Evolutionary conservation across 92 coral and sea anemone species (phyloP), one percentile per base, ranked within the genome.

Genomic region (Ricordea florida): DNA sequence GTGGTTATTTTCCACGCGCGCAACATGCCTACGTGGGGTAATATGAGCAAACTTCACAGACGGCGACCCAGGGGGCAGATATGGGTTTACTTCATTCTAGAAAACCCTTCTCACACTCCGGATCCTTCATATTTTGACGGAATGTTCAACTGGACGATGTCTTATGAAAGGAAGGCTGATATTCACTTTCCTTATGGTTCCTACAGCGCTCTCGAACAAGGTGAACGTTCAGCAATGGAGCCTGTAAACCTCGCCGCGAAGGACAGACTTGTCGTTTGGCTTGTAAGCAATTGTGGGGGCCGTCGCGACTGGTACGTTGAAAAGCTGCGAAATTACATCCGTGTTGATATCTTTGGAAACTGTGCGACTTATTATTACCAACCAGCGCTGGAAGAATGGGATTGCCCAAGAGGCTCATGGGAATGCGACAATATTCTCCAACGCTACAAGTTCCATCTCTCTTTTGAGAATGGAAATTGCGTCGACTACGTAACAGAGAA

Each of bases 401-500:
- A 47, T 15, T 88, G 93, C 28, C 61, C 80, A 3, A 29, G 24
- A 43, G 26, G 53, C 46, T 51, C 88, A 4, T 10, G 40, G 15
- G 74, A 66, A 24, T 87, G 93, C 23, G 57, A 60, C 5, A 51
- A 56, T 8, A 86, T 42, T 4, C 52, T 92, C 31, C 78, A 87
- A 23, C 80, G 84, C 21, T 92, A 92, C 63, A 92, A 92, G 64
- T 92, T 92, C 62, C 85, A 89, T 20, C 36, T 92, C 37, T 85
- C 98, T 21, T 92, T 92, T 56, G 98, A 92, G 78, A 92, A 92
- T 45, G 74, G 69, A 2, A 44, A 60, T 52, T 92, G 98, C 36
- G 52, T 85, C 4, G 98, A 92, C 51, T 92, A 92, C 38, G 46
- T 92, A 1, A 89, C 94, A 0, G 98, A 92, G 71, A 92, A 92